Percentiles rank a stretch among this genome's conserved stretches.
These are phyloP conservation scores for Caenorhabditis wallacei DNA, from an alignment of 2,888 invertebrate species.

Conservation along the genomic window DNA sequence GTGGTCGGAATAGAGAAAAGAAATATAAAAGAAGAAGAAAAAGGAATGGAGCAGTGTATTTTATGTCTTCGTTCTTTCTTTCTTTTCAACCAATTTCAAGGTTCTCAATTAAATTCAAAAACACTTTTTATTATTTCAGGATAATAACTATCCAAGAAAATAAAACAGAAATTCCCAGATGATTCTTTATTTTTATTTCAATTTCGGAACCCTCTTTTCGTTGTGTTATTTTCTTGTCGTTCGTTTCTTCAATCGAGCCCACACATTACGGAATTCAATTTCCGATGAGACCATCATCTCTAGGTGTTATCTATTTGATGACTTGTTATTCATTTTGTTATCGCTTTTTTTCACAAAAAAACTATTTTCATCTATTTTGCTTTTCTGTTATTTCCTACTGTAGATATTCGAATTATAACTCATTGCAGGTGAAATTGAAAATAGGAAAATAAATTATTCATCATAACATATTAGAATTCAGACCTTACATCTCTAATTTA, in stretches of 20 bases:
- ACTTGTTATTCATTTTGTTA: slow-evolving; percentile 19
- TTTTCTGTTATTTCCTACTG: slow-evolving; percentile 10
- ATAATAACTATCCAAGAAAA: too few relatives aligned
- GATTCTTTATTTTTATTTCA: too few relatives aligned
- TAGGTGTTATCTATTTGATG: slow-evolving; percentile 20
- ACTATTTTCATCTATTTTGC: slow-evolving; percentile 6
- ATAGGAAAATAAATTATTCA: slow-evolving; percentile 1
- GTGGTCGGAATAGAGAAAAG: slow-evolving; percentile 9
- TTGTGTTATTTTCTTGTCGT: slow-evolving; percentile 14
- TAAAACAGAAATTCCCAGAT: too few relatives aligned
- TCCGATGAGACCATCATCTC: slow-evolving; percentile 29
- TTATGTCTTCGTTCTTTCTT: slow-evolving; percentile 36
- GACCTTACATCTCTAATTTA: neutral
- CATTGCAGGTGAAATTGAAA: slow-evolving; percentile 20
- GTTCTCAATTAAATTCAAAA: slow-evolving; percentile 40
- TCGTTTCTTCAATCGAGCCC: slow-evolving; percentile 15
- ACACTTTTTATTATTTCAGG: slow-evolving; percentile 3
- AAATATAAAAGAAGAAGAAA: slow-evolving; percentile 13
- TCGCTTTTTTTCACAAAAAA: slow-evolving; percentile 5
- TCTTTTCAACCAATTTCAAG: neutral
- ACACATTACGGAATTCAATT: slow-evolving; percentile 48
- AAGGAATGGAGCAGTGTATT: slow-evolving; percentile 33
- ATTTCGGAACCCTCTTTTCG: neutral
- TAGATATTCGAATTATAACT: slow-evolving; percentile 13
- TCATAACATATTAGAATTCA: neutral